These are phyloP conservation scores for Anoplolepis gracilipes DNA, from an alignment of 1,140 invertebrate species.

Conservation along the genomic window DNA sequence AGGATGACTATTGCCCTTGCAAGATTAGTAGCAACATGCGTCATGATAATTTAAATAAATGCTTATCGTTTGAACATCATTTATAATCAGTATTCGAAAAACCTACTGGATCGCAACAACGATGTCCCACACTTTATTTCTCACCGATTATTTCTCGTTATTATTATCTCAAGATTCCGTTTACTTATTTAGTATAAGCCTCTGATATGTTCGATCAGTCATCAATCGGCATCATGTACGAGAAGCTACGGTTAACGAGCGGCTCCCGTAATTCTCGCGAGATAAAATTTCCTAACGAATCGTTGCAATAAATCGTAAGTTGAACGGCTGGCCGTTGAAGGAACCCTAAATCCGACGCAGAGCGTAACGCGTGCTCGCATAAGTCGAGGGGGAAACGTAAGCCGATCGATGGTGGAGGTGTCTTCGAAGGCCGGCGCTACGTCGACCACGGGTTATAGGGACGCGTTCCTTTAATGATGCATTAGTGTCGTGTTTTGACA, in stretches of 20 bases:
- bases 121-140: not conserved
- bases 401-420: constrained; percentile 74
- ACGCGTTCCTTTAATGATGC: constrained; percentile 76
- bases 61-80: not conserved
- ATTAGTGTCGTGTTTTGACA: constrained; percentile 79
- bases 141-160: not conserved
- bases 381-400: constrained; percentile 38
- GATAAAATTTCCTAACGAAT: constrained; percentile 17
- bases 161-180: not conserved
- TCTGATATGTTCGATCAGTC: not conserved
- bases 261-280: not conserved
- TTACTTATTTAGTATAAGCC: not conserved
- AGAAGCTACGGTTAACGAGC: not conserved
- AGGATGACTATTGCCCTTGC: not conserved
- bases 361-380: constrained; percentile 19
- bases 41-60: constrained; percentile 45
- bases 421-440: constrained; percentile 61
- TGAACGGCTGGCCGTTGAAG: not conserved
- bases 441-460: constrained; percentile 52
- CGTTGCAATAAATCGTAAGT: constrained; percentile 33
- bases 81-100: not conserved
- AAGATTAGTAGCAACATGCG: not conserved
- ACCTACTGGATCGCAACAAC: not conserved
- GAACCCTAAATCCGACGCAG: constrained; percentile 1
- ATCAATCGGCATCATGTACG: not conserved